Evolutionary conservation across 2,797 vertebrate species (phyloP), one percentile per base, ranked within the genome.

Genomic region (Dendrocincla tyrannina): DNA sequence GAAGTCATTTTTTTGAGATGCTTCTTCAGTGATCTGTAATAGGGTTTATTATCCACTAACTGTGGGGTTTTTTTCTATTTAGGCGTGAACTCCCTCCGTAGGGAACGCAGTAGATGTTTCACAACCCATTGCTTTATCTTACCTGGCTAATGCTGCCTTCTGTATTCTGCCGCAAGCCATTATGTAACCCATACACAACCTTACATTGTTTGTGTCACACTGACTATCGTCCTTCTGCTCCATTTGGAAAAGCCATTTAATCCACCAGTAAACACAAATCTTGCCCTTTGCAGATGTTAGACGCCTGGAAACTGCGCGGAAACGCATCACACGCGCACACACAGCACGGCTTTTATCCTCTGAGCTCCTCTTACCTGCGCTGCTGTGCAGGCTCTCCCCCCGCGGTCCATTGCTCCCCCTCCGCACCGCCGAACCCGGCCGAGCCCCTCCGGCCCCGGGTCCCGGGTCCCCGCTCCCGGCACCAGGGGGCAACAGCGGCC

Each of bases 271-370:
- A 46, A 17, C 3, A 11, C 2, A 28, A 10, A 53, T 19, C 23
- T 47, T 49, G 12, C 25, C 23, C 20, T 4, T 20, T 1, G 22
- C 63, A 10, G 15, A 5, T 3, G 22, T 10, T 3, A 20, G 39
- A 1, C 9, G 56, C 25, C 64, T 5, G 50, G 33, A 19, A 49
- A 3, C 17, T 6, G 0, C 4, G 4, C 3, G 30, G 18, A 11
- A 32, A 2, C 14, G 0, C 20, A 3, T 0, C 56, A 4, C 1
- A 2, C 3, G 0, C 2, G 0, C 17, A 2, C 2, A 0, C 17
- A 0, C 18, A 8, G 50, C 41, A 30, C 3, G 63, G 10, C 4
- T 33, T 58, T 56, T 3, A 1, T 4, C 60, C 18, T 0, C 0
- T 2, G n/a, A 55, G 52, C 62, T 27, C n/a, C 27, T 56, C 69